These are phyloP conservation scores for Diceros bicornis DNA, from an alignment of 2,797 vertebrate species.

Conservation along the genomic window DNA sequence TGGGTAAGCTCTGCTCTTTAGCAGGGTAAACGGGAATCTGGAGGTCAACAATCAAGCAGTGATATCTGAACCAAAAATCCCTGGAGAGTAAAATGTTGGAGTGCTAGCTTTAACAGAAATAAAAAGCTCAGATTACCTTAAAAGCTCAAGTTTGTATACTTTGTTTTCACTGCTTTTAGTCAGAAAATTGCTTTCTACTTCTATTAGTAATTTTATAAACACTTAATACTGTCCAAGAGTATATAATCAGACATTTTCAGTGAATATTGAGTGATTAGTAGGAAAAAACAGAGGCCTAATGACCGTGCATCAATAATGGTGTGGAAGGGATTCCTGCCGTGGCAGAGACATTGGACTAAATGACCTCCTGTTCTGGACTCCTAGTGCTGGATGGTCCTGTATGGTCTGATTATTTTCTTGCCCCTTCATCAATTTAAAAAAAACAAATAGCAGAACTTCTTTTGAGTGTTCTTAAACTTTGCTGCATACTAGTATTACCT, in stretches of 20 bases:
- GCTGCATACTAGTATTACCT: neutral
- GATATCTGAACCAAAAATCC: neutral
- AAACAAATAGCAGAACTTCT: neutral
- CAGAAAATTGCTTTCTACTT: constrained; percentile 50
- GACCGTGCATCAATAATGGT: neutral
- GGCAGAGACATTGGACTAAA: neutral
- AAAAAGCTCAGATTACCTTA: neutral
- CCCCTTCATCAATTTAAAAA: neutral
- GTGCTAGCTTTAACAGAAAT: neutral
- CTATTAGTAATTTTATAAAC: constrained; percentile 46
- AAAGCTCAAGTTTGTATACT: neutral
- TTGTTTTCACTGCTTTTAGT: constrained; percentile 67
- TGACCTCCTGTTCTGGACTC: neutral
- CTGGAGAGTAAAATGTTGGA: neutral
- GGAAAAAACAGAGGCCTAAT: neutral
- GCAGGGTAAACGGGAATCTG: constrained; percentile 2
- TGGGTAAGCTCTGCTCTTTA: neutral
- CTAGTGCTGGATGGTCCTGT: neutral
- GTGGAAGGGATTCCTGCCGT: neutral
- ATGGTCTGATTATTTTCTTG: constrained; percentile 46
- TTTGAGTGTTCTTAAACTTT: constrained; percentile 51
- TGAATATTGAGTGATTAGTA: constrained; percentile 14
- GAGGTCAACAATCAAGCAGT: constrained; percentile 31
- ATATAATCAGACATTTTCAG: constrained; percentile 1
- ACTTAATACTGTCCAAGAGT: neutral